Conservation (phyloP, 2,888 invertebrate species). For the Erynnis tages region DNA sequence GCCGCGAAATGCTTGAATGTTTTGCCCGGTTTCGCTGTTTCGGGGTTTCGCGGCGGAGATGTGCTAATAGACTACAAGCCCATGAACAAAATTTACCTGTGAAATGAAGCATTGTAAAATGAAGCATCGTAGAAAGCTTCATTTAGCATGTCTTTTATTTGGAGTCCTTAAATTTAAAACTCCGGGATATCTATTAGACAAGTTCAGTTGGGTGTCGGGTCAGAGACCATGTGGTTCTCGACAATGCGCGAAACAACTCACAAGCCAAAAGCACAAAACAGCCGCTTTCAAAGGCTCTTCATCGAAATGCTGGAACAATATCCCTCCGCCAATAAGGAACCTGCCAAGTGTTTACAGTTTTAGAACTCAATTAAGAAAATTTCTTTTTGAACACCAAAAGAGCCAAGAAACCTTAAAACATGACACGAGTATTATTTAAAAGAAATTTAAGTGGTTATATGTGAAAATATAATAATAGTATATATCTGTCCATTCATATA, state of each 20-base stretch:
- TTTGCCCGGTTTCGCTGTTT: no score
- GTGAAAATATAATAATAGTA: no score
- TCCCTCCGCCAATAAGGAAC: background rate
- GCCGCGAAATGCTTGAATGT: no score
- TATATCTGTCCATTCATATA: no score
- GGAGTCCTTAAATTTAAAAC: background rate
- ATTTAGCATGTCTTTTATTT: background rate
- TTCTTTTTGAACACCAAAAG: background rate
- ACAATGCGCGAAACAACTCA: background rate
- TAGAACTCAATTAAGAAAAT: background rate
- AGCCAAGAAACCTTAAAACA: background rate
- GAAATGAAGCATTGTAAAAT: no score
- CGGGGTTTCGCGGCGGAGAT: no score
- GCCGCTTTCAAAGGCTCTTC: background rate
- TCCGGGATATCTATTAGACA: background rate
- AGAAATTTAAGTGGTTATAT: no score
- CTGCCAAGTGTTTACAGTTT: background rate
- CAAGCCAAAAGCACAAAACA: background rate
- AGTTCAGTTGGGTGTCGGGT: background rate
- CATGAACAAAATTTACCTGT: no score
- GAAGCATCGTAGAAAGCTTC: background rate
- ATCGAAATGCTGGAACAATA: background rate
- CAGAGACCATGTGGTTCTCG: background rate
- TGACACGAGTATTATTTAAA: background rate
- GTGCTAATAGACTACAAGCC: no score